Percentiles rank a stretch among this genome's conserved stretches.
phyloP scores from a whole-genome alignment of 2,797 vertebrate genomes.

The Eurystomus glaucurus region DNA sequence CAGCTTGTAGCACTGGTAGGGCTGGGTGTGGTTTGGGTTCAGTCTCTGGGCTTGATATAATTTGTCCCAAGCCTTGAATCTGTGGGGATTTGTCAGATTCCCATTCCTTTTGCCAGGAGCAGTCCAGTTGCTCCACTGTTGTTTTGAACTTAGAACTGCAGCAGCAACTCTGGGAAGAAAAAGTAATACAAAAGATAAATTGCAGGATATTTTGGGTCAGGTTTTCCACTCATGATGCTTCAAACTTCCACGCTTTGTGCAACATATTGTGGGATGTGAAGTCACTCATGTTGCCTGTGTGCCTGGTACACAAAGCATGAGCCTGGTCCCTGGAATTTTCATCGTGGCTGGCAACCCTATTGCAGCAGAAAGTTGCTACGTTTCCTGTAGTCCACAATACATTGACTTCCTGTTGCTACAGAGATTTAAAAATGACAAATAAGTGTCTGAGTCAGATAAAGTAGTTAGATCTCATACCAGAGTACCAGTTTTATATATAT shows the following conservation, averaged over 20 bases:
- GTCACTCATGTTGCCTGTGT: neutral
- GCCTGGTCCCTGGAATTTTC: neutral
- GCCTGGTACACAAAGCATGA: neutral
- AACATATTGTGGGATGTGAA: neutral
- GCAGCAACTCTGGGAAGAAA: neutral
- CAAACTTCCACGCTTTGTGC: neutral
- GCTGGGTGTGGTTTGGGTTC: neutral
- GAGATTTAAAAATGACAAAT: neutral
- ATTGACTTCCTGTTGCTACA: neutral
- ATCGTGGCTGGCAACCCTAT: neutral
- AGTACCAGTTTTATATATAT: neutral
- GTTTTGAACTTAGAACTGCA: neutral
- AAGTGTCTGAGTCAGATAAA: neutral
- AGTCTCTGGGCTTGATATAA: accelerated
- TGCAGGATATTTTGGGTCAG: neutral
- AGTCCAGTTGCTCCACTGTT: neutral
- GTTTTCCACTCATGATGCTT: neutral
- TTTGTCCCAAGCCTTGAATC: neutral
- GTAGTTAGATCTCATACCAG: neutral
- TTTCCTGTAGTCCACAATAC: neutral
- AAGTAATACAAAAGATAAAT: neutral
- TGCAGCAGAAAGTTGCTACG: neutral
- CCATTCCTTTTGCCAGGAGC: neutral
- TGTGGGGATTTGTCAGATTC: neutral
- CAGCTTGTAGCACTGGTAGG: neutral